phyloP scores from a whole-genome alignment of 2,113 vertebrate genomes.

The Phocoena phocoena region DNA sequence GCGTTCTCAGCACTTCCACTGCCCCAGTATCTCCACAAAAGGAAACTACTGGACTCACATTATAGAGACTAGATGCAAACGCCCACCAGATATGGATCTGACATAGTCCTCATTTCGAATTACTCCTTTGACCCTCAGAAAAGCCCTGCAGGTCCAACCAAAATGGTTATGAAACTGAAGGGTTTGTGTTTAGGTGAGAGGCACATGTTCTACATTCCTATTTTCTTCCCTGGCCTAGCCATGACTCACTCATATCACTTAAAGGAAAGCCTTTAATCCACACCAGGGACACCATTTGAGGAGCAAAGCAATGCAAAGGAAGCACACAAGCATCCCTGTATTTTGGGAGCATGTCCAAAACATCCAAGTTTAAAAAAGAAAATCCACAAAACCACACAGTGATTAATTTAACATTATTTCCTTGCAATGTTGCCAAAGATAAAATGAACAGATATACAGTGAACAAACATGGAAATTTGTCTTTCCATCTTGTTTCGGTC shows the following conservation, averaged over 20 bases:
- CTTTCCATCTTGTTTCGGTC: conserved; percentile 73
- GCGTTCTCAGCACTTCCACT: conserved; percentile 8
- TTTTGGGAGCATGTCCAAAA: conserved; percentile 68
- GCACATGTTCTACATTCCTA: neutral
- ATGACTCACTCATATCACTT: conserved; percentile 15
- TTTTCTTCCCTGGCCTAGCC: neutral
- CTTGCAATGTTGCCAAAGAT: conserved; percentile 78
- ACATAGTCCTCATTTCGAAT: neutral
- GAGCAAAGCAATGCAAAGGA: conserved; percentile 43
- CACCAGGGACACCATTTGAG: conserved; percentile 31
- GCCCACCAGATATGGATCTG: neutral
- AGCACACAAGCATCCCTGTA: neutral
- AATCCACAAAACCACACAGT: conserved; percentile 64
- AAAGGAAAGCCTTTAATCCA: conserved; percentile 44
- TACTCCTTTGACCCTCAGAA: neutral
- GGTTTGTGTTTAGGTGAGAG: conserved; percentile 7
- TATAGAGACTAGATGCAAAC: neutral
- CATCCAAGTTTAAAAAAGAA: conserved; percentile 42
- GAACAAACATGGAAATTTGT: conserved; percentile 76
- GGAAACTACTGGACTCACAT: neutral
- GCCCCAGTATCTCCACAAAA: neutral
- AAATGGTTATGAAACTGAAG: neutral
- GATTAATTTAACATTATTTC: conserved; percentile 80
- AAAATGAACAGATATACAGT: conserved; percentile 70
- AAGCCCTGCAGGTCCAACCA: neutral